phyloP scores from a whole-genome alignment of 2,113 vertebrate genomes.

The Nesoenas mayeri region DNA sequence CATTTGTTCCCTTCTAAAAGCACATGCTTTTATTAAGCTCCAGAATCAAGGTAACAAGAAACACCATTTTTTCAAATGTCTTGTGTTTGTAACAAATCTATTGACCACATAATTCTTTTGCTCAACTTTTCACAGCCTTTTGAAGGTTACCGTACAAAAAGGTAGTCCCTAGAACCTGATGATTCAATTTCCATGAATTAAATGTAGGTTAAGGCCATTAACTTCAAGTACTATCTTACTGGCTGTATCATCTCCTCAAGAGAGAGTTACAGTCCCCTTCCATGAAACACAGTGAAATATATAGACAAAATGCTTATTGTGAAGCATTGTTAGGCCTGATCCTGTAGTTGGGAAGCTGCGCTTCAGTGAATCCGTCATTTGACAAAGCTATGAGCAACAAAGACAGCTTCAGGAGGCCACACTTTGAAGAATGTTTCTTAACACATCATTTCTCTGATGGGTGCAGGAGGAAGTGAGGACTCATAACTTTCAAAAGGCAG shows the following conservation, averaged over 20 bases:
- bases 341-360: not conserved
- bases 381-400: not conserved
- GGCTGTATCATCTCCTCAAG: not conserved
- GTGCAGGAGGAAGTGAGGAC: not conserved
- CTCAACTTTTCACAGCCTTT: not conserved
- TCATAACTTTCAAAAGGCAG: not conserved
- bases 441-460: not conserved
- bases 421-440: not conserved
- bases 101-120: not conserved
- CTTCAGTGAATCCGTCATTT: too few species aligned
- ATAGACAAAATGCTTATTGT: not conserved
- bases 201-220: not conserved
- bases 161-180: too few species aligned
- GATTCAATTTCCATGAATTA: not conserved
- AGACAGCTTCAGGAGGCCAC: not conserved
- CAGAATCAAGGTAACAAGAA: not conserved
- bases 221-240: not conserved
- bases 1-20: not conserved
- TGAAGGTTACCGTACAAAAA: not conserved
- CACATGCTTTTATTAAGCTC: not conserved
- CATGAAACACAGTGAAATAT: not conserved
- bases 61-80: fast-evolving
- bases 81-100: not conserved
- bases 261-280: not conserved
- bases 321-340: not conserved